Evolutionary conservation across 2,113 vertebrate genomes (phyloP).

Genomic region (Atractosteus spatula): DNA sequence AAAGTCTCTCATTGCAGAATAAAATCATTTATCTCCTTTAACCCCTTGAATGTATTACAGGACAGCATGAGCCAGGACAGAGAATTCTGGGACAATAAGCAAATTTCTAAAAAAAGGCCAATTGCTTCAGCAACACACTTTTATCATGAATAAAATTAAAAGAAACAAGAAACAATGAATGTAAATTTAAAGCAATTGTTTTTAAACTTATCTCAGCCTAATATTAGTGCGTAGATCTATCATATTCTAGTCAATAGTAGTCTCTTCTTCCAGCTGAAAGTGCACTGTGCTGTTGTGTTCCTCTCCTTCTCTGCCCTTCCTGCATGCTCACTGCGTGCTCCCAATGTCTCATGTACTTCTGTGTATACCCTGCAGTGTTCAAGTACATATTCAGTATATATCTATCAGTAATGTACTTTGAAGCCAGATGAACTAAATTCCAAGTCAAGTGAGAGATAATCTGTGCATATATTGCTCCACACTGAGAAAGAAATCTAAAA

Average conservation of each 20-base stretch:
- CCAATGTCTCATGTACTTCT: slow-evolving; percentile 46
- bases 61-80: slow-evolving; percentile 1
- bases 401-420: slow-evolving; percentile 42
- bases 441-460: slow-evolving; percentile 19
- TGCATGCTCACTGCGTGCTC: slow-evolving; percentile 57
- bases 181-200: slow-evolving; percentile 36
- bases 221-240: slow-evolving; percentile 39
- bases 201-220: slow-evolving; percentile 34
- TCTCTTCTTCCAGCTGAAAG: slow-evolving; percentile 31
- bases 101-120: neutral
- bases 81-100: neutral
- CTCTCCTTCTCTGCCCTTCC: slow-evolving; percentile 26
- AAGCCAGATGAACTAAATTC: slow-evolving; percentile 59
- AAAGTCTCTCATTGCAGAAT: neutral
- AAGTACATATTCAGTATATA: slow-evolving; percentile 45
- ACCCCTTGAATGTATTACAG: slow-evolving; percentile 2
- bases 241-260: slow-evolving; percentile 31
- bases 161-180: slow-evolving; percentile 48
- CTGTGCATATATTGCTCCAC: slow-evolving; percentile 2
- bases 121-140: neutral
- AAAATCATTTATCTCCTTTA: neutral
- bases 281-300: slow-evolving; percentile 28
- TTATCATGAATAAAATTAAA: neutral
- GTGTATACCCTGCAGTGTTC: slow-evolving; percentile 48
- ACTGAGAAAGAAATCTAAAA: neutral